Conservation (phyloP, 2,797 vertebrate species). For the Craterocephalus amniculus region DNA sequence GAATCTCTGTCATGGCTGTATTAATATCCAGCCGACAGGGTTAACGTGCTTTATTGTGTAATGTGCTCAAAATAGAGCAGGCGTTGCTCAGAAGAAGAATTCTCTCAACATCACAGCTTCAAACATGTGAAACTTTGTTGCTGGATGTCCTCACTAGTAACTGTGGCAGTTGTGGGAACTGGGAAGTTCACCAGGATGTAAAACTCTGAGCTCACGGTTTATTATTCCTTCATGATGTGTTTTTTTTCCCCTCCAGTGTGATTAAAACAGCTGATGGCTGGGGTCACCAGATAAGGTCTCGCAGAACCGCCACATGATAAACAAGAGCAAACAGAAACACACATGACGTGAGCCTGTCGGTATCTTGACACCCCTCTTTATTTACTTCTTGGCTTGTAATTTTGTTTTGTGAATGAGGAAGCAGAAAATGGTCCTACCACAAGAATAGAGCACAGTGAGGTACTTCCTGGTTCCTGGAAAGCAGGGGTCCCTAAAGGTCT, state of each 20-base stretch:
- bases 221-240: conserved; percentile 42
- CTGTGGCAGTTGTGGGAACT: conserved; percentile 69
- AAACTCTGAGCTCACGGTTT: conserved; percentile 44
- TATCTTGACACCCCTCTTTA: conserved; percentile 5
- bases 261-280: conserved; percentile 46
- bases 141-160: conserved; percentile 62
- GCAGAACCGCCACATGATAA: conserved; percentile 15
- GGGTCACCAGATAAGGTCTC: conserved; percentile 52
- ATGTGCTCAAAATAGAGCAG: conserved; percentile 31
- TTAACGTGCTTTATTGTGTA: conserved; percentile 44
- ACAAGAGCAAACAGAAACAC: conserved; percentile 24
- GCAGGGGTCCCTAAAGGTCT: conserved; percentile 91
- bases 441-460: conserved; percentile 92
- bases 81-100: conserved; percentile 21
- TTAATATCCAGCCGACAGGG: conserved; percentile 27
- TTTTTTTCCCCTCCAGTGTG: conserved; percentile 19
- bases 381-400: conserved; percentile 10
- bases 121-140: conserved; percentile 38
- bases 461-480: conserved; percentile 92
- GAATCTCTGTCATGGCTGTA: conserved; percentile 13
- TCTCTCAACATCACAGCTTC: conserved; percentile 23
- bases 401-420: conserved; percentile 32
- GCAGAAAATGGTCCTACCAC: conserved; percentile 84
- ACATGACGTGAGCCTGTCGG: conserved; percentile 3
- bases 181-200: conserved; percentile 78